Evolutionary conservation across 2,113 vertebrate species (phyloP).

Genomic region (Pygoscelis antarcticus): DNA sequence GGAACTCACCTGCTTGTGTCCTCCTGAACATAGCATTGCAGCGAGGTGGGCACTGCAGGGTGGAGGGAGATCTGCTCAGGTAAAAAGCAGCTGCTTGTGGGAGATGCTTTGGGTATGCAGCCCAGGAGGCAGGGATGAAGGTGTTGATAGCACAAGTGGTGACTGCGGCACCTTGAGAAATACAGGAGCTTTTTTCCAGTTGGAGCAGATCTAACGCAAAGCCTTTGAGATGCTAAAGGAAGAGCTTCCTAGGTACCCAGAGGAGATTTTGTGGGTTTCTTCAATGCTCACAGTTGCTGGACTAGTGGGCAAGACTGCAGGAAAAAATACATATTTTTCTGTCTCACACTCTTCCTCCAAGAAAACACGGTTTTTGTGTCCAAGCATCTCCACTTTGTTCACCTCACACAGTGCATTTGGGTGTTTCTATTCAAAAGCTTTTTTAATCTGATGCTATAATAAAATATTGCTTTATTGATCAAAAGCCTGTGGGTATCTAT

Average conservation of each 20-base stretch:
- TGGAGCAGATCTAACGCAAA: neutral
- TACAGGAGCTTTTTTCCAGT: neutral
- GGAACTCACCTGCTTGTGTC: neutral
- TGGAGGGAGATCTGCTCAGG: neutral
- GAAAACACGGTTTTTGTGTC: neutral
- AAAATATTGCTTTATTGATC: neutral
- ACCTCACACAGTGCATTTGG: neutral
- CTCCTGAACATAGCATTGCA: neutral
- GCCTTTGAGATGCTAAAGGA: neutral
- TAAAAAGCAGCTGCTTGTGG: neutral
- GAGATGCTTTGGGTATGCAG: neutral
- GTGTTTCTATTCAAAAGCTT: neutral
- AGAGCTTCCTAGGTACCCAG: neutral
- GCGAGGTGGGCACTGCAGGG: rapidly evolving
- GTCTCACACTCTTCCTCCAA: neutral
- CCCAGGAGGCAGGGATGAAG: neutral
- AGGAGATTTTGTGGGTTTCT: neutral
- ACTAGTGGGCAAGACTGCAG: neutral
- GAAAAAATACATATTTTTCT: neutral
- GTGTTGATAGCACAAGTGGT: neutral
- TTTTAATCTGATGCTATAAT: neutral
- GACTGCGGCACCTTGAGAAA: neutral
- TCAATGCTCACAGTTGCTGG: neutral
- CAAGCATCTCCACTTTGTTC: neutral
- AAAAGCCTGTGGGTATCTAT: neutral